These are phyloP conservation scores for Cecidostiba fungosa DNA, from an alignment of 2,888 invertebrate species.

Conservation along the genomic window DNA sequence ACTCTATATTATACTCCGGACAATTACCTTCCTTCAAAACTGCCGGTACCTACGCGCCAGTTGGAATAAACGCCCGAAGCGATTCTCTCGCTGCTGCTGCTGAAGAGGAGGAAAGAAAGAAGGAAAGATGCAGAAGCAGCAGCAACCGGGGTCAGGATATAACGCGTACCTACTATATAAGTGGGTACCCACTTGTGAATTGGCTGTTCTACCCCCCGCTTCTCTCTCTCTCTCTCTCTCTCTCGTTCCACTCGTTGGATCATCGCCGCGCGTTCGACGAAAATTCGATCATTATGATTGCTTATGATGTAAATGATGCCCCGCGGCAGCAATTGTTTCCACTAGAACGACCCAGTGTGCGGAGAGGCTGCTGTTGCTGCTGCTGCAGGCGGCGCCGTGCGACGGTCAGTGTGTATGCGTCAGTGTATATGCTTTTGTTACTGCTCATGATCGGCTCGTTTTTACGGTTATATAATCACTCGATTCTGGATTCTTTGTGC, in stretches of 20 bases:
- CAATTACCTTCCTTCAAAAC: constrained; percentile 71
- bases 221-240: constrained; percentile 55
- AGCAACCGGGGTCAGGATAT: constrained; percentile 61
- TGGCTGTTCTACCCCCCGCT: constrained; percentile 71
- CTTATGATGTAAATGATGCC: constrained; percentile 84
- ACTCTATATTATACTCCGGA: constrained; percentile 66
- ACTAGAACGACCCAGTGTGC: constrained; percentile 72
- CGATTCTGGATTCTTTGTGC: background rate
- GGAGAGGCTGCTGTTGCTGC: constrained; percentile 63
- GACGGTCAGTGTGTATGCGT: background rate
- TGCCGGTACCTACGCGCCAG: constrained; percentile 68
- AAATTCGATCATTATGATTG: constrained; percentile 80
- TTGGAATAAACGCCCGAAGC: constrained; percentile 75
- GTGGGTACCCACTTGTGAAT: constrained; percentile 80
- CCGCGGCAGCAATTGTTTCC: constrained; percentile 81
- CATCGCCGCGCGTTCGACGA: constrained; percentile 78
- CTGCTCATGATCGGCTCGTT: constrained; percentile 26
- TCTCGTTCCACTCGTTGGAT: constrained; percentile 79
- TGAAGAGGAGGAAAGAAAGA: constrained; percentile 61
- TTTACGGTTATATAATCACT: constrained; percentile 28
- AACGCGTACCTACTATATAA: constrained; percentile 71
- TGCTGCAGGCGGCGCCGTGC: constrained; percentile 35
- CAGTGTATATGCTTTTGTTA: background rate
- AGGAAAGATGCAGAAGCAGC: constrained; percentile 39
- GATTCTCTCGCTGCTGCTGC: constrained; percentile 65